Conservation (phyloP, 2,888 invertebrate species). For the Cheilosia urbana region DNA sequence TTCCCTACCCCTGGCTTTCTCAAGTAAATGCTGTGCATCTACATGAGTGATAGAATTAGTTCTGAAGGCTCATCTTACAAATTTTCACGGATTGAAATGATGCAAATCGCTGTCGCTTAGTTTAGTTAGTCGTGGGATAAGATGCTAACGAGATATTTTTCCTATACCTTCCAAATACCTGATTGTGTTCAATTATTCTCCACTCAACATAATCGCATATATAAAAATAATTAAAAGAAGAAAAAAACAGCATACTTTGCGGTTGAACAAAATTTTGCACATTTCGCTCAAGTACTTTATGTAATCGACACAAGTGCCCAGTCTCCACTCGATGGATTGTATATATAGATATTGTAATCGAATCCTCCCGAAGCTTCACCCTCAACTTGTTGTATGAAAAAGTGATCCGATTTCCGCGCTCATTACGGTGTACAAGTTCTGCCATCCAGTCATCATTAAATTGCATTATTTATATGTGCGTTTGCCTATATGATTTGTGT, state of each 20-base stretch:
- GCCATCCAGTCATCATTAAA: conserved; percentile 2
- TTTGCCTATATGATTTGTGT: conserved; percentile 14
- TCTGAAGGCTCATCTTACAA: conserved; percentile 79
- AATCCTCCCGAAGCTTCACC: conserved; percentile 8
- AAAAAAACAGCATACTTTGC: neutral
- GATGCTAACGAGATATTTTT: conserved; percentile 57
- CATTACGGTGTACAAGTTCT: conserved; percentile 22
- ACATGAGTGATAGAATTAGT: conserved; percentile 76
- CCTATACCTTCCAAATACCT: neutral
- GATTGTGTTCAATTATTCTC: conserved; percentile 5
- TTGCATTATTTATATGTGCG: conserved; percentile 18
- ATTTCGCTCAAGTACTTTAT: conserved; percentile 46
- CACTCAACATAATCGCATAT: neutral
- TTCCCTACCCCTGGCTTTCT: conserved; percentile 35
- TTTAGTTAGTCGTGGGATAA: conserved; percentile 67
- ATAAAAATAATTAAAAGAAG: neutral
- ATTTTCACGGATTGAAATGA: conserved; percentile 72
- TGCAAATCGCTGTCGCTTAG: conserved; percentile 66
- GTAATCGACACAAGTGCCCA: conserved; percentile 20
- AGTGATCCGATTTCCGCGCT: conserved; percentile 43
- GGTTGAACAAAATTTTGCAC: neutral
- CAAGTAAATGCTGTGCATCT: conserved; percentile 24
- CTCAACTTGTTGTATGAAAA: conserved; percentile 19
- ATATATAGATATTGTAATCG: conserved; percentile 28
- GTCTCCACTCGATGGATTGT: conserved; percentile 39